These are phyloP conservation scores for Drosophila mercatorum DNA, from an alignment of 2,888 invertebrate species.

Conservation along the genomic window DNA sequence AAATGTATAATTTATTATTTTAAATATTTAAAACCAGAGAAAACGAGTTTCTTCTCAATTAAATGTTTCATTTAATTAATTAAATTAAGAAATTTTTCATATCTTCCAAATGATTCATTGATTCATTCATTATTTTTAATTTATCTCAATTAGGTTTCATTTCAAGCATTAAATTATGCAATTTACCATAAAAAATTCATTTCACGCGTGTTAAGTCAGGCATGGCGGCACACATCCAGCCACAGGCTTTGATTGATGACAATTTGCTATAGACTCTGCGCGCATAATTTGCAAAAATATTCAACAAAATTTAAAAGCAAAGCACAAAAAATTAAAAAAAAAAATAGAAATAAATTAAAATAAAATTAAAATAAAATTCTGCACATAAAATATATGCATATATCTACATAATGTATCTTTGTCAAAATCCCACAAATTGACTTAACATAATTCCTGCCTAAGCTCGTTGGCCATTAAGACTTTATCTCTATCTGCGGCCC, in stretches of 20 bases:
- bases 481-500: neutral
- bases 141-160: neutral
- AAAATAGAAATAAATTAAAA: neutral
- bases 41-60: too few species aligned
- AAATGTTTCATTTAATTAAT: too few species aligned
- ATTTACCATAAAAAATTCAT: neutral
- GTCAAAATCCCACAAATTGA: neutral
- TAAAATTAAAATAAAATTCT: neutral
- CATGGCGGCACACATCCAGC: neutral
- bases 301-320: neutral
- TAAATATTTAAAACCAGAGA: too few species aligned
- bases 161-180: neutral
- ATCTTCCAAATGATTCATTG: too few species aligned
- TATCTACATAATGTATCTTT: neutral
- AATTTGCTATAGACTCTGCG: neutral
- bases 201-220: neutral
- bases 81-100: too few species aligned
- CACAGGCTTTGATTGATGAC: slow-evolving; percentile 4
- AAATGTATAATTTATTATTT: too few species aligned
- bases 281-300: neutral
- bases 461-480: neutral
- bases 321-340: neutral
- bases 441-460: neutral
- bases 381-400: neutral
- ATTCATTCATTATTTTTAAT: too few species aligned